phyloP scores from a whole-genome alignment of 2,113 vertebrate genomes.

The Tragelaphus strepsiceros region DNA sequence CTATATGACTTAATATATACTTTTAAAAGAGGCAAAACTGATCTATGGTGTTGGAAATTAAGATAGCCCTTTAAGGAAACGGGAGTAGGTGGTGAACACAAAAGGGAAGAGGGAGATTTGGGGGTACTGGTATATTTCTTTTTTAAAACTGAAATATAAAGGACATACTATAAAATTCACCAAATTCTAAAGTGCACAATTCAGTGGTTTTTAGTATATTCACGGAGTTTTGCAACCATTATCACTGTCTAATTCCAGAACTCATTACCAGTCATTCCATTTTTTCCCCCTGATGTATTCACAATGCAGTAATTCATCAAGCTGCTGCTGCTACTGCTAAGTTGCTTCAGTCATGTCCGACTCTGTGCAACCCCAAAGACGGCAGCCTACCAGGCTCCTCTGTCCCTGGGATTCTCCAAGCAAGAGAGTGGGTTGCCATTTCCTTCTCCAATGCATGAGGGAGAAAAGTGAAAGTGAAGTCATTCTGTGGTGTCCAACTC shows the following conservation, averaged over 20 bases:
- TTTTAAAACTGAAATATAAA: background rate
- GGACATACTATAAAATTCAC: background rate
- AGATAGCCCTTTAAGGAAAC: background rate
- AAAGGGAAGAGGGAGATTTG: background rate
- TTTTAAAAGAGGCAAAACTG: background rate
- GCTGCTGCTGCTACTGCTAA: background rate
- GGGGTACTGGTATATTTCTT: background rate
- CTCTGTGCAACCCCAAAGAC: background rate
- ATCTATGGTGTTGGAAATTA: background rate
- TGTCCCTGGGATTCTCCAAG: no score
- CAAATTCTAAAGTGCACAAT: background rate
- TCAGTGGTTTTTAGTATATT: background rate
- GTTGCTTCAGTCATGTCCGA: background rate
- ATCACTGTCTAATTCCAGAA: background rate
- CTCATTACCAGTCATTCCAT: background rate
- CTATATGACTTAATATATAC: background rate
- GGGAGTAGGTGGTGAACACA: background rate
- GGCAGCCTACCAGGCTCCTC: background rate
- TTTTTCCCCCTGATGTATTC: background rate
- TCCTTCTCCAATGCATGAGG: no score
- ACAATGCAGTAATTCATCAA: slow-evolving; percentile 8
- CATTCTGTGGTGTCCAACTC: no score
- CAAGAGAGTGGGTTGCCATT: no score
- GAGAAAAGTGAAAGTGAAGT: no score
- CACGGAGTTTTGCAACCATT: background rate